Evolutionary conservation across 2,888 invertebrate genomes (phyloP).

Genomic region (Hydroisotoma schaefferi): DNA sequence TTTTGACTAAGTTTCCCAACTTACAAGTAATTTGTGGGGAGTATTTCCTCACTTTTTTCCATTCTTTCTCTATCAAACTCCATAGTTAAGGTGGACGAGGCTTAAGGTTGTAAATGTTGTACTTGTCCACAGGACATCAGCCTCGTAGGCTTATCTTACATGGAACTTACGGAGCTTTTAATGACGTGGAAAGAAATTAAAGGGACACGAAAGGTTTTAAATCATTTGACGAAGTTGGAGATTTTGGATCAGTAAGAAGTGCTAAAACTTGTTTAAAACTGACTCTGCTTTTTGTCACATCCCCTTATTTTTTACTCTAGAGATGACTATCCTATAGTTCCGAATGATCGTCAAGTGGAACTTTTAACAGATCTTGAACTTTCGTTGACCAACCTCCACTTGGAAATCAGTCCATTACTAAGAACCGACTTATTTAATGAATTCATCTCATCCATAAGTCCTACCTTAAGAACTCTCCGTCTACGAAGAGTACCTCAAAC

Average conservation of each 20-base stretch:
- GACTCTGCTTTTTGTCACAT: not conserved
- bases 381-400: constrained; percentile 11
- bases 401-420: constrained; percentile 17
- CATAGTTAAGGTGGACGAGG: too few relatives aligned
- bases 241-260: constrained; percentile 26
- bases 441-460: constrained; percentile 5
- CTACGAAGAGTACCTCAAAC: constrained; percentile 18
- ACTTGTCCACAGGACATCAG: constrained; percentile 12
- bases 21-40: constrained; percentile 15
- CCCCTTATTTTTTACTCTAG: constrained; percentile 6
- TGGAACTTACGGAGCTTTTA: constrained; percentile 14
- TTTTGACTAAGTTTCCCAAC: constrained; percentile 14
- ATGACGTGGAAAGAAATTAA: not conserved
- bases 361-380: not conserved
- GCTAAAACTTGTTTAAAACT: not conserved
- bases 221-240: constrained; percentile 15
- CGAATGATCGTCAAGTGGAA: constrained; percentile 19
- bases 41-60: not conserved
- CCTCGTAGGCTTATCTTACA: constrained; percentile 7
- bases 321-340: constrained; percentile 18
- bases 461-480: constrained; percentile 9
- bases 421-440: not conserved
- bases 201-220: not conserved
- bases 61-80: not conserved
- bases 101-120: too few relatives aligned